phyloP scores from a whole-genome alignment of 2,797 vertebrate genomes.

The Pelochelys cantorii region DNA sequence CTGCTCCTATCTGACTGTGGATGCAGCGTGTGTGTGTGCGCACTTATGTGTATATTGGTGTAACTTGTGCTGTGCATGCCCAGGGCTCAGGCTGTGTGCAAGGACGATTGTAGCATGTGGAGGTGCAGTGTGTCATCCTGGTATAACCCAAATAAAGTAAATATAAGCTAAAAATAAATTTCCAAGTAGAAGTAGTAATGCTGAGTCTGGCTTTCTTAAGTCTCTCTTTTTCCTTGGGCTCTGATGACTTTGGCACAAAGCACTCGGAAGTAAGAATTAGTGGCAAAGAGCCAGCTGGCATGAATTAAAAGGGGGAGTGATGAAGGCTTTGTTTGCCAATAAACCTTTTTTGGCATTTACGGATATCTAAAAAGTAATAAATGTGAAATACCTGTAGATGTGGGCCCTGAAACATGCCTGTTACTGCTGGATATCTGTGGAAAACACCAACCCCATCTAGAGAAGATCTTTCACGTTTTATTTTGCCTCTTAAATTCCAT shows the following conservation, averaged over 20 bases:
- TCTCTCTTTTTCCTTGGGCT: not conserved
- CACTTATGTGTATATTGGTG: too few species aligned
- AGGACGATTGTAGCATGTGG: not conserved
- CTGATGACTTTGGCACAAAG: constrained; percentile 51
- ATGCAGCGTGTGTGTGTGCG: accelerated
- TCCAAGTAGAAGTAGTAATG: not conserved
- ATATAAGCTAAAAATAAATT: not conserved
- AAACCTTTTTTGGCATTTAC: not conserved
- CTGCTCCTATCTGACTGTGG: not conserved
- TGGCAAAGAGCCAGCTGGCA: constrained; percentile 41
- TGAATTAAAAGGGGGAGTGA: constrained; percentile 45
- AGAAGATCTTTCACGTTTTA: constrained; percentile 17
- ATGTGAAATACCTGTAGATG: not conserved
- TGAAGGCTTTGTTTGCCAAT: not conserved
- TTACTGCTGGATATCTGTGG: not conserved
- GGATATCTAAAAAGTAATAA: not conserved
- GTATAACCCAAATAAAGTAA: not conserved
- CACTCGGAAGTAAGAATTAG: constrained; percentile 26
- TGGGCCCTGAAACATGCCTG: not conserved
- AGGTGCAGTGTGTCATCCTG: not conserved
- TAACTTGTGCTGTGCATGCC: not conserved
- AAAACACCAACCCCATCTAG: constrained; percentile 39
- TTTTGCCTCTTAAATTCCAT: constrained; percentile 42
- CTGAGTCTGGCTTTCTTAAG: not conserved
- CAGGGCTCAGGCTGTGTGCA: not conserved